phyloP scores from a whole-genome alignment of 2,888 invertebrate genomes.

The Pterobdella sp. region DNA sequence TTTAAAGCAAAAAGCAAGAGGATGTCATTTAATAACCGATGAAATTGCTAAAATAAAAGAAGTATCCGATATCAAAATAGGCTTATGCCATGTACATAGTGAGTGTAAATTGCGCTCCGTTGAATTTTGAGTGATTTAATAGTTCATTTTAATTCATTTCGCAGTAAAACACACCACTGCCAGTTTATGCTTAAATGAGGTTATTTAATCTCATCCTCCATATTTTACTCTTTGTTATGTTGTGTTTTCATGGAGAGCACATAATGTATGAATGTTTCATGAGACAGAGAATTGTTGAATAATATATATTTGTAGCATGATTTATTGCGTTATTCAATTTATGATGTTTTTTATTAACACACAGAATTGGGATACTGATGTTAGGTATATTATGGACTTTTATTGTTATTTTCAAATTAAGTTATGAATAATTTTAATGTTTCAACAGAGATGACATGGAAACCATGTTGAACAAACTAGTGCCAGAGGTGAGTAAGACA shows the following conservation, averaged over 20 bases:
- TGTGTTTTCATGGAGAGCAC: background rate
- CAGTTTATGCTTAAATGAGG: conserved; percentile 82
- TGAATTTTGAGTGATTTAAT: background rate
- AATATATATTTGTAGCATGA: background rate
- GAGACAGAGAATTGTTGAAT: too few relatives aligned
- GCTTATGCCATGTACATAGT: conserved; percentile 94
- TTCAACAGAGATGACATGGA: conserved; percentile 84
- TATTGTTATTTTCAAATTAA: background rate
- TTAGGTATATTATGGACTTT: conserved; percentile 55
- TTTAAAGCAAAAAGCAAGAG: conserved; percentile 87
- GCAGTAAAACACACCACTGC: conserved; percentile 94
- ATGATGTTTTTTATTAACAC: conserved; percentile 30
- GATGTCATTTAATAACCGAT: conserved; percentile 92
- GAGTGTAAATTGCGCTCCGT: conserved; percentile 54
- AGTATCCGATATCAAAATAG: conserved; percentile 84
- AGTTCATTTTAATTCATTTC: conserved; percentile 50
- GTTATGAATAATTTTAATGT: conserved; percentile 6
- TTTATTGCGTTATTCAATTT: background rate
- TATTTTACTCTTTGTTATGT: background rate
- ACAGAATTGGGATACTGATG: conserved; percentile 93
- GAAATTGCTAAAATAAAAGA: conserved; percentile 89
- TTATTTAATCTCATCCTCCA: conserved; percentile 37
- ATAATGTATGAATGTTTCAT: background rate
- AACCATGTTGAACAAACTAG: conserved; percentile 97
- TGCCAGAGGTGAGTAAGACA: conserved; percentile 66